These are phyloP conservation scores for Cyclophora albipunctata DNA, from an alignment of 2,888 invertebrate genomes.

Conservation along the genomic window DNA sequence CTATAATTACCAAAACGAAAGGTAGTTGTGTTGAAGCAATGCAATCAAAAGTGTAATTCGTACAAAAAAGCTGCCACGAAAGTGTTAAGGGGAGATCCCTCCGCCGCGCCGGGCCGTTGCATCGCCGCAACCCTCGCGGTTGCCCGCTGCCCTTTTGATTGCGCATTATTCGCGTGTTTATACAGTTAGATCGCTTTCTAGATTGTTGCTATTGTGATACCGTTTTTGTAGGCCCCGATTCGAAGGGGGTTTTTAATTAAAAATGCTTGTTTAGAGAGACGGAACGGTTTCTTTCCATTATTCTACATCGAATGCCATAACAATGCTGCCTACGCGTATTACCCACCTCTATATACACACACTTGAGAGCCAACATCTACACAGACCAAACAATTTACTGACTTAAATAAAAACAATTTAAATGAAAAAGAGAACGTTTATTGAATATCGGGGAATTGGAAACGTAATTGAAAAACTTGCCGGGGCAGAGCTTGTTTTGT, in stretches of 20 bases:
- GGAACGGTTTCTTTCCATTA: slow-evolving; percentile 40
- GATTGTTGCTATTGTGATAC: slow-evolving; percentile 72
- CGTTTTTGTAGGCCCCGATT: slow-evolving; percentile 59
- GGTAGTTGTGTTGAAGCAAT: slow-evolving; percentile 30
- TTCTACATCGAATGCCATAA: slow-evolving; percentile 7
- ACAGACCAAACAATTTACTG: too few relatives aligned
- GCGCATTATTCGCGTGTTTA: slow-evolving; percentile 72
- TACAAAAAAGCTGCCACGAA: slow-evolving; percentile 30
- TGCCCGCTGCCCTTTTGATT: slow-evolving; percentile 70
- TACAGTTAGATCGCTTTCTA: slow-evolving; percentile 73
- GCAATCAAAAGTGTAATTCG: slow-evolving; percentile 61
- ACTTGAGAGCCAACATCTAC: too few relatives aligned
- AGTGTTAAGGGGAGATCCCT: slow-evolving; percentile 21
- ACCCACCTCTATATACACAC: too few relatives aligned
- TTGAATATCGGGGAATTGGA: slow-evolving; percentile 12
- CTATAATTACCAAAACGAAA: slow-evolving; percentile 20
- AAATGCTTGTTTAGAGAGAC: slow-evolving; percentile 55
- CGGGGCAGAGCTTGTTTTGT: slow-evolving; percentile 16
- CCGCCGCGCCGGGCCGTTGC: slow-evolving; percentile 28
- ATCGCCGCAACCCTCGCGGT: slow-evolving; percentile 44
- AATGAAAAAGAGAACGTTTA: slow-evolving; percentile 8
- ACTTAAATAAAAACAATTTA: slow-evolving; percentile 9
- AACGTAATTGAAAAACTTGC: slow-evolving; percentile 18
- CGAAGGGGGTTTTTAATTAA: slow-evolving; percentile 69
- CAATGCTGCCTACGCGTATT: neutral